Percentiles rank a stretch among this genome's conserved stretches.
These are phyloP conservation scores for Hycleus cichorii DNA, from an alignment of 1,140 invertebrate species.

Conservation along the genomic window DNA sequence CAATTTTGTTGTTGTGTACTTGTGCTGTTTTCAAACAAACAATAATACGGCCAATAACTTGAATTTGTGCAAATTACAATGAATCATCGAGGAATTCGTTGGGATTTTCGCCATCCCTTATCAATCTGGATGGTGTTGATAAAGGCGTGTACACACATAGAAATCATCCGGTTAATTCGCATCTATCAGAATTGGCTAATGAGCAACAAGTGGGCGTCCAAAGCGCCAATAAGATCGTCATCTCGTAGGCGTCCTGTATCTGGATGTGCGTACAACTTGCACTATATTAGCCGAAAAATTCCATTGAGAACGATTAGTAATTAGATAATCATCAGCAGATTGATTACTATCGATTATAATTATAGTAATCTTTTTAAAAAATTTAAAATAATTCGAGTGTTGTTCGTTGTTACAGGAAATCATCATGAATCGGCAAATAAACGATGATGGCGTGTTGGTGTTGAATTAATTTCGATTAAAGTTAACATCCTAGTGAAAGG, in stretches of 20 bases:
- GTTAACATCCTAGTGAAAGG: background rate
- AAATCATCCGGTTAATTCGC: no score
- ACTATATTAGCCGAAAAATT: slow-evolving; percentile 17
- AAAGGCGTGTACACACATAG: no score
- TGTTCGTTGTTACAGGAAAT: background rate
- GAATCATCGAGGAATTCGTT: no score
- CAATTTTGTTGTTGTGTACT: no score
- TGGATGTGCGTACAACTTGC: slow-evolving; percentile 14
- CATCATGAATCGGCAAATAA: background rate
- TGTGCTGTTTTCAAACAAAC: no score
- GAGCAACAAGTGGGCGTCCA: slow-evolving; percentile 20
- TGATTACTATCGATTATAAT: no score
- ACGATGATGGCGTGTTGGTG: background rate
- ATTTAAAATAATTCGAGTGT: no score
- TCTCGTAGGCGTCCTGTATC: slow-evolving; percentile 1
- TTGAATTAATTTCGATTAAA: background rate
- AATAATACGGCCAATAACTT: no score
- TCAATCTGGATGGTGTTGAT: no score
- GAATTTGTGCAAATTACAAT: no score
- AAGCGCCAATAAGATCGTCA: slow-evolving; percentile 11
- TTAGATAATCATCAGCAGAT: background rate
- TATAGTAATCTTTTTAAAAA: no score
- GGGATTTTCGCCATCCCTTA: no score
- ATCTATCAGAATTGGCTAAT: background rate
- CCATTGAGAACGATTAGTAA: slow-evolving; percentile 3